Evolutionary conservation across 2,888 invertebrate genomes (phyloP).

Genomic region (Malacosoma neustria): DNA sequence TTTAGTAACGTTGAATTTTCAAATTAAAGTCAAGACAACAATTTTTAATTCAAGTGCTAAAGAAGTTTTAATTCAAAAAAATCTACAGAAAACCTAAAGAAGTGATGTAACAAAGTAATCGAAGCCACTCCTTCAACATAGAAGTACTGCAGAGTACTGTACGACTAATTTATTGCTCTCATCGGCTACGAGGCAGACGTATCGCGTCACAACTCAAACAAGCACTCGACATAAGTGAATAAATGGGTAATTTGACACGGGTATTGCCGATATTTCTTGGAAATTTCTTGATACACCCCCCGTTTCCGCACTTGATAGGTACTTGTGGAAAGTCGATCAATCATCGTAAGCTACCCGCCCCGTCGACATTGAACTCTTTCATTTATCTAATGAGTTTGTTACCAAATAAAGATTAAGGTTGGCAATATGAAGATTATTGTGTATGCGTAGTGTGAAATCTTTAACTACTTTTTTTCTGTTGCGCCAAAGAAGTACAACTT

Average conservation of each 20-base stretch:
- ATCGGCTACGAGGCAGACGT: neutral
- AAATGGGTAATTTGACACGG: slow-evolving; percentile 18
- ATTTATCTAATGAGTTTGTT: slow-evolving; percentile 61
- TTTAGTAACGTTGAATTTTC: no score
- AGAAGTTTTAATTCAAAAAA: no score
- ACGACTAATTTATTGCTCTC: neutral
- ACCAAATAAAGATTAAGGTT: neutral
- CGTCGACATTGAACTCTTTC: slow-evolving; percentile 52
- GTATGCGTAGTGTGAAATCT: no score
- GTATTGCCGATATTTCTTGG: slow-evolving; percentile 1
- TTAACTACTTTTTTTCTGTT: no score
- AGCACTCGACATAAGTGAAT: slow-evolving; percentile 16
- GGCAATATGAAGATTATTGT: no score
- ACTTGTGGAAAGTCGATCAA: slow-evolving; percentile 35
- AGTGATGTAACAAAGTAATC: neutral
- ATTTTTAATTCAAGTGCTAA: no score
- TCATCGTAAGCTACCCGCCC: slow-evolving; percentile 25
- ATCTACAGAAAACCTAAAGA: no score
- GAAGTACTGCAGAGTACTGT: neutral
- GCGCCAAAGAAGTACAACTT: no score
- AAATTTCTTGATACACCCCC: neutral
- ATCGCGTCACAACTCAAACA: slow-evolving; percentile 11
- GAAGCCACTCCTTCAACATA: neutral
- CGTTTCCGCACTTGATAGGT: neutral
- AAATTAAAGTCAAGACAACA: no score